Percentiles rank a stretch among this genome's conserved stretches.
Conservation (phyloP, 1,140 invertebrate genomes). For the Drosophila murphyi region DNA sequence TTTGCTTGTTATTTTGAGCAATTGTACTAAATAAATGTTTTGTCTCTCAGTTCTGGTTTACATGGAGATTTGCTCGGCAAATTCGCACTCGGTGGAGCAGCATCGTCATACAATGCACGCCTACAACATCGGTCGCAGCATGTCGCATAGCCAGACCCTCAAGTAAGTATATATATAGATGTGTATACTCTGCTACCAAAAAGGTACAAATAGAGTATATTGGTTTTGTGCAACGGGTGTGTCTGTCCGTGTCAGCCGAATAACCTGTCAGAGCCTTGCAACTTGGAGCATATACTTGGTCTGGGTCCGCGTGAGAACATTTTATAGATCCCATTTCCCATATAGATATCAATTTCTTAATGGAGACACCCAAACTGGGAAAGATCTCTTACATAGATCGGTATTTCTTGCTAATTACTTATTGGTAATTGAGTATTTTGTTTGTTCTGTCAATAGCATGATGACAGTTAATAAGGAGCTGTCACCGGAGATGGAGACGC, state of each 20-base stretch:
- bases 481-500: slow-evolving; percentile 85
- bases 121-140: slow-evolving; percentile 87
- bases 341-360: too few relatives aligned
- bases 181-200: too few relatives aligned
- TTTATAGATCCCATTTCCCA: too few relatives aligned
- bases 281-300: too few relatives aligned
- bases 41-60: slow-evolving; percentile 93
- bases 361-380: too few relatives aligned
- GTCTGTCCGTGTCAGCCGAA: too few relatives aligned
- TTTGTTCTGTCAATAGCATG: slow-evolving; percentile 41
- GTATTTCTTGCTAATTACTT: too few relatives aligned
- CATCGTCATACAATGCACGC: slow-evolving; percentile 91
- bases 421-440: neutral
- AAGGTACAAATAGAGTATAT: too few relatives aligned
- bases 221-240: too few relatives aligned
- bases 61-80: slow-evolving; percentile 96
- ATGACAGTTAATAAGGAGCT: slow-evolving; percentile 73
- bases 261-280: too few relatives aligned
- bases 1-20: neutral
- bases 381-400: too few relatives aligned
- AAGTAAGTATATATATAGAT: slow-evolving; percentile 58
- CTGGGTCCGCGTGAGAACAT: too few relatives aligned
- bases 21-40: slow-evolving; percentile 6
- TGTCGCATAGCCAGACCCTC: slow-evolving; percentile 83
- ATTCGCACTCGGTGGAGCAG: slow-evolving; percentile 85